Evolutionary conservation across 2,113 vertebrate species (phyloP), one percentile per base, ranked within the genome.

Genomic region (Ammodytes marinus): DNA sequence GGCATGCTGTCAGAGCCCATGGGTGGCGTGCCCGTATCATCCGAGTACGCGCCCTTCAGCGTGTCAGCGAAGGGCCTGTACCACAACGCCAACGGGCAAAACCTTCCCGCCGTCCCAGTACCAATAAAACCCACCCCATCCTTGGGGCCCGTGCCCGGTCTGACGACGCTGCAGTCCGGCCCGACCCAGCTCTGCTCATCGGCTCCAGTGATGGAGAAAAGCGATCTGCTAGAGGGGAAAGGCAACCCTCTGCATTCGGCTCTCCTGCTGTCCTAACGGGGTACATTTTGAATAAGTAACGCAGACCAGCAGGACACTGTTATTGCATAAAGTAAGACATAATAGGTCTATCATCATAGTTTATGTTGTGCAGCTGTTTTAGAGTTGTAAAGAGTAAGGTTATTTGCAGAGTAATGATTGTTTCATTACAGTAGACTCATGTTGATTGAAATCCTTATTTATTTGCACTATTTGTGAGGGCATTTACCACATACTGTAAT

Each of bases 101-200:
- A 93, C 54, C 94, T 99, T 90, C 98, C 98, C 0, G 97, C 98
- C 0, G 96, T 99, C 1, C 98, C 98, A 0, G 94, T 99, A 81
- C 98, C 98, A 46, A 99, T 99, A 86, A 99, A 99, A 77, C 96
- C 98, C 37, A 96, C 97, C 0, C 97, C 97, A 0, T 95, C 97
- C 0, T 43, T 99, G 69, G 96, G 96, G 3, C 84, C 95, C 0
- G 92, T 96, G 40, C 90, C 96, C 0, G 90, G 95, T 11, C 83
- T 98, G 83, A 95, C 96, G 6, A 89, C 95, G 53, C 95, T 98
- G 86, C 54, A 96, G 0, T 90, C 95, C 65, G 92, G 94, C 43
- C 89, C 94, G 2, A 37, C 92, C 0, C 97, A 95, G 77, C 93
- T 97, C 68, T 96, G 96, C 82, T 46, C 95, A 0, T 82, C 95